A percentile compares a stretch with the other conserved stretches of the same genome.
These are phyloP conservation scores for Trachurus trachurus DNA, from an alignment of 2,797 vertebrate species.

Conservation along the genomic window DNA sequence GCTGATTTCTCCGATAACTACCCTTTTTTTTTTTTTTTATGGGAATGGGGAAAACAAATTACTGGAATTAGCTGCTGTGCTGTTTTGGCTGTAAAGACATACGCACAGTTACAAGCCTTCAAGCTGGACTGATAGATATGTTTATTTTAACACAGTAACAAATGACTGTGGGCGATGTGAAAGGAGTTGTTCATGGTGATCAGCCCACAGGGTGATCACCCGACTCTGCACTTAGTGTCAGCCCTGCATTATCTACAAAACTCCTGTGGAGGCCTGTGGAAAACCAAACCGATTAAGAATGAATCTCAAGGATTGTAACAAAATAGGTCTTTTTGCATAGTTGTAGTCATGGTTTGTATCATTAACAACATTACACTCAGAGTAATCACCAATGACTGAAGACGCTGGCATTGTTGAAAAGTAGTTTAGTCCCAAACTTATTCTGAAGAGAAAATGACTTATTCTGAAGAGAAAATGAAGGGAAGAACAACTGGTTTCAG, in stretches of 20 bases:
- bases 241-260: not conserved
- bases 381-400: not conserved
- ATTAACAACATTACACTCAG: not conserved
- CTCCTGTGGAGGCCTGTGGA: no score
- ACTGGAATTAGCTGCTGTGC: slow-evolving; percentile 22
- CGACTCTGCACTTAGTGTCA: not conserved
- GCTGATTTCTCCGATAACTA: slow-evolving; percentile 44
- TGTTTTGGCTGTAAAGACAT: slow-evolving; percentile 14
- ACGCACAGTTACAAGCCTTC: not conserved
- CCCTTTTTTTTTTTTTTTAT: slow-evolving; percentile 21
- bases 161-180: not conserved
- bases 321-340: not conserved
- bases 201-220: not conserved
- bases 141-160: not conserved
- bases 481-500: not conserved
- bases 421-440: not conserved
- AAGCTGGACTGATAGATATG: not conserved
- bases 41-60: slow-evolving; percentile 23
- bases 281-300: not conserved
- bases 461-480: not conserved
- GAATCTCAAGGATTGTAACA: not conserved
- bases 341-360: not conserved
- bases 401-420: not conserved
- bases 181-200: not conserved
- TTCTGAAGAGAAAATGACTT: not conserved